Percentiles rank a stretch among this genome's conserved stretches.
phyloP scores from a whole-genome alignment of 1,140 invertebrate genomes.

The Sitophilus oryzae region DNA sequence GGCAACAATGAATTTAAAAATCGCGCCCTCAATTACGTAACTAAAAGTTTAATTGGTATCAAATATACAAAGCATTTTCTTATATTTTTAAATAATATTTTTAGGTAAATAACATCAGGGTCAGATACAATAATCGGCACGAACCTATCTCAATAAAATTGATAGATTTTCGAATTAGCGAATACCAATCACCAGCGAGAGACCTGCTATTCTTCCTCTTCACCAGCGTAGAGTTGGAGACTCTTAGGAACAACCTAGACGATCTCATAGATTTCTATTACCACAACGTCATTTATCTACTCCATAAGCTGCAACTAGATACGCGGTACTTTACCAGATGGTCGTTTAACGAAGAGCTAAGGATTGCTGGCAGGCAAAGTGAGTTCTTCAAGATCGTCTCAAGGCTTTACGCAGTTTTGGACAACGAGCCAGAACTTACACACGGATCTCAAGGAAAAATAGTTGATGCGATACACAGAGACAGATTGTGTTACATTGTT shows the following conservation, averaged over 20 bases:
- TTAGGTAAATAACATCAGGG: slow-evolving; percentile 13
- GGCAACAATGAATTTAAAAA: too few species aligned
- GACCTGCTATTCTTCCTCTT: slow-evolving; percentile 54
- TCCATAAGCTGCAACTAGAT: not conserved
- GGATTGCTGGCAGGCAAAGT: not conserved
- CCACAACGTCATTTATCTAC: slow-evolving; percentile 37
- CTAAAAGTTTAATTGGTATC: too few species aligned
- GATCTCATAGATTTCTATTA: slow-evolving; percentile 49
- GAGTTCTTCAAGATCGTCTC: not conserved
- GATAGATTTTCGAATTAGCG: slow-evolving; percentile 55
- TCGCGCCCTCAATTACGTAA: too few species aligned
- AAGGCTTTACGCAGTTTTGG: not conserved
- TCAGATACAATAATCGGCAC: not conserved
- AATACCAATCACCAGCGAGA: slow-evolving; percentile 46
- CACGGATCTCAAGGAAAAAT: not conserved
- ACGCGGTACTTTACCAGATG: not conserved
- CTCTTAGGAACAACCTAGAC: slow-evolving; percentile 42
- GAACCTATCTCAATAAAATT: slow-evolving; percentile 3
- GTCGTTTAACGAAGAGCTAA: slow-evolving; percentile 2
- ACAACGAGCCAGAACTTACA: not conserved
- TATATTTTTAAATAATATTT: too few species aligned
- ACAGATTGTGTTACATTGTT: not conserved
- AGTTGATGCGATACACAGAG: not conserved
- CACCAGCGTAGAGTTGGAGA: slow-evolving; percentile 44
- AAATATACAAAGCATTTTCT: too few species aligned